These are phyloP conservation scores for Rhopalosiphum nymphaeae DNA, from an alignment of 2,888 invertebrate genomes.

Conservation along the genomic window DNA sequence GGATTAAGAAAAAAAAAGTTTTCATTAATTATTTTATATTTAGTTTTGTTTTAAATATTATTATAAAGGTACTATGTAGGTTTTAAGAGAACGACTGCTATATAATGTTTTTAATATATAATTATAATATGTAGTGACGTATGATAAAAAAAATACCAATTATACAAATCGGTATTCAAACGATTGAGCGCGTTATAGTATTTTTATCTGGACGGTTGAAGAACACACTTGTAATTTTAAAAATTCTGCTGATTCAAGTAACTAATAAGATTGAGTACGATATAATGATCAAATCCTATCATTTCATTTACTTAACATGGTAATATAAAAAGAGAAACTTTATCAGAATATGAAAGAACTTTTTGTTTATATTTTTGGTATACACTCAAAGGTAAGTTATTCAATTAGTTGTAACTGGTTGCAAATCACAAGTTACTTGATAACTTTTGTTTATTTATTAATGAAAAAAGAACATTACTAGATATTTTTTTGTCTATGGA, in stretches of 20 bases:
- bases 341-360: background rate
- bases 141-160: background rate
- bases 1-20: background rate
- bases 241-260: background rate
- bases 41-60: background rate
- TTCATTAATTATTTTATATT: background rate
- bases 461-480: no score
- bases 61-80: background rate
- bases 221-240: background rate
- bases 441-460: no score
- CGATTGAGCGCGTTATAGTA: background rate
- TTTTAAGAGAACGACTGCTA: background rate
- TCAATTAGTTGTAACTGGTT: no score
- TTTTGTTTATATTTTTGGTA: background rate
- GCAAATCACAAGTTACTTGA: no score
- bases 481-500: no score
- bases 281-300: background rate
- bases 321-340: background rate
- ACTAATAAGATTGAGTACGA: background rate
- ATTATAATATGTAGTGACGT: background rate
- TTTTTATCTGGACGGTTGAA: background rate
- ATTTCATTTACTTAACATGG: background rate
- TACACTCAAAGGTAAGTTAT: background rate
- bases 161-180: background rate
- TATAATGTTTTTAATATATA: background rate